Conservation (phyloP, 2,888 invertebrate species). For the Patella caerulea region DNA sequence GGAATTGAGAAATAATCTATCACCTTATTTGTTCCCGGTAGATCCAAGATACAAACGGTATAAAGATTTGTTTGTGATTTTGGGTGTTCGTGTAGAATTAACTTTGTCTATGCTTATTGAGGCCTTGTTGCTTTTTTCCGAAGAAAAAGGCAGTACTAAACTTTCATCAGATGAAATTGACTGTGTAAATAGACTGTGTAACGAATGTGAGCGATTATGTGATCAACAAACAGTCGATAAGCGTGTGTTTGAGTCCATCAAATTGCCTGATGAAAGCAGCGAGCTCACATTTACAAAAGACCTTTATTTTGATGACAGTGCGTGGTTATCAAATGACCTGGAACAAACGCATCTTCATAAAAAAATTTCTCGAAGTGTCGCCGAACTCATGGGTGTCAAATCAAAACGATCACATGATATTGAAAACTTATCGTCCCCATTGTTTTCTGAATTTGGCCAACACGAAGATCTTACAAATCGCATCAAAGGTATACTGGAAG, state of each 20-base stretch:
- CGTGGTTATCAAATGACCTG: slow-evolving; percentile 38
- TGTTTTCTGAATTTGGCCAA: slow-evolving; percentile 61
- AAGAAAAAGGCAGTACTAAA: no score
- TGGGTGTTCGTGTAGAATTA: no score
- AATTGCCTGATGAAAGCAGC: slow-evolving; percentile 22
- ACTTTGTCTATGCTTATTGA: no score
- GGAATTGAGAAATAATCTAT: no score
- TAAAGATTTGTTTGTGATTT: no score
- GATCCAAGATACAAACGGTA: no score
- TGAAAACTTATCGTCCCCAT: background rate
- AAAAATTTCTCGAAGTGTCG: slow-evolving; percentile 43
- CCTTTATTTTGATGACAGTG: slow-evolving; percentile 52
- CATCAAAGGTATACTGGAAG: slow-evolving; percentile 56
- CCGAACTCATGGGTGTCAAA: slow-evolving; percentile 45
- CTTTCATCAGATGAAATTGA: no score
- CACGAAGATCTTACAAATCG: slow-evolving; percentile 61
- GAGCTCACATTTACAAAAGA: slow-evolving; percentile 20
- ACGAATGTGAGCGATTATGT: no score
- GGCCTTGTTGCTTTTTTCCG: no score
- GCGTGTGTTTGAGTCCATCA: background rate
- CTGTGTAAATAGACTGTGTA: no score
- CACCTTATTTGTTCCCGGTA: no score
- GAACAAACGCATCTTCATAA: slow-evolving; percentile 33
- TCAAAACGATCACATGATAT: slow-evolving; percentile 29
- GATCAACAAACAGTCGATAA: no score